Evolutionary conservation across 2,888 invertebrate species (phyloP), one percentile per base, ranked within the genome.

Genomic region (Pterostichus niger): DNA sequence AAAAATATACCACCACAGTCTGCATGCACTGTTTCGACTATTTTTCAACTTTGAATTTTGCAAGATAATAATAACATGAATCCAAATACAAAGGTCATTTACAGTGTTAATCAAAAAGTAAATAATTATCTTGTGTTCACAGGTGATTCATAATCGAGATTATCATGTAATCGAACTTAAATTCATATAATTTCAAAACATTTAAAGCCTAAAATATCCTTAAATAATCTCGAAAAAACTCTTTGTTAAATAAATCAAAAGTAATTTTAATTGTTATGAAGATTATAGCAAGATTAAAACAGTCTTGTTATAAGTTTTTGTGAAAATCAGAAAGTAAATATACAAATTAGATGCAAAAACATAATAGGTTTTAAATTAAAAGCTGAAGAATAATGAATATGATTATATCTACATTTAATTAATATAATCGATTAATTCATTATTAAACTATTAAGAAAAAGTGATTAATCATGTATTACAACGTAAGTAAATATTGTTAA

Each of bases 221-320:
- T 3, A 24, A 24, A 24, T 24, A 24, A 1, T 40, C 5, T 6
- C 40, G 40, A 7, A 9, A 24, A 40, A 40, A 6, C 9, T 49
- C 5, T 49, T 49, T 49, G n/a, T 49, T 49, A 49, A 24, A 49
- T 49, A 49, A 49, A 49, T 49, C 2, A 49, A 49, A 49, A 49
- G 1, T 1, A 13, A 1, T 6, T 49, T 10, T 49, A 10, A 49
- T 49, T 49, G 49, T 6, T 5, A 49, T 49, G 49, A 49, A 49
- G 49, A 49, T 49, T 11, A 49, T 49, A n/a, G 2, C 4, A 49
- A 49, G 6, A 40, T 40, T 40, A 6, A 40, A 40, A 40, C 6
- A 3, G 40, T 7, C 40, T 40, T 35, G 35, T 35, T n/a, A n/a
- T 6, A 35, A 35, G 3, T 35, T 35, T 35, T 35, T 35, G 35